These are phyloP conservation scores for Gymnosoma rotundatum DNA, from an alignment of 2,888 invertebrate species.

Conservation along the genomic window DNA sequence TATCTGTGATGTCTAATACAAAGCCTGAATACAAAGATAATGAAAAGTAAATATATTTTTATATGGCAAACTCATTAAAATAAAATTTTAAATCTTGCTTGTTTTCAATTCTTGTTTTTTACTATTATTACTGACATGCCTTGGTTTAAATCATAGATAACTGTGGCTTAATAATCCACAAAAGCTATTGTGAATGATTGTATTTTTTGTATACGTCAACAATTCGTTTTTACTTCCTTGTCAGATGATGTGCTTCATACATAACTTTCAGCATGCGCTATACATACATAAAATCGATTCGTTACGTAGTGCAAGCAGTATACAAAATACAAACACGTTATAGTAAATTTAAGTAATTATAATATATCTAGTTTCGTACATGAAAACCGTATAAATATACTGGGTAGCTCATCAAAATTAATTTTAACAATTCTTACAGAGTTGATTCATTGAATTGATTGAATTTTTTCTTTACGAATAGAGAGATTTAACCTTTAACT, in stretches of 20 bases:
- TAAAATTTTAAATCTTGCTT: no score
- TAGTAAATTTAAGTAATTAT: not conserved
- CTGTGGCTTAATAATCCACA: no score
- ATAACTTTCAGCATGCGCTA: constrained; percentile 32
- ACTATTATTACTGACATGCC: no score
- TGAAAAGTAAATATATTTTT: no score
- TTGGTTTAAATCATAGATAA: no score
- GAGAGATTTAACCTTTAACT: no score
- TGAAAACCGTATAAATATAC: not conserved
- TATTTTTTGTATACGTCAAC: constrained; percentile 48
- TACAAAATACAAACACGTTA: constrained; percentile 48
- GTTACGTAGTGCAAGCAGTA: constrained; percentile 19
- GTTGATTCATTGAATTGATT: constrained; percentile 11
- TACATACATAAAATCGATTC: constrained; percentile 48
- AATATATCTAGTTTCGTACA: not conserved
- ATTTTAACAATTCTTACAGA: not conserved
- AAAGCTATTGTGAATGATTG: constrained; percentile 41
- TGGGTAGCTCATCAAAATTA: not conserved
- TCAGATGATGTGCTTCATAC: constrained; percentile 52
- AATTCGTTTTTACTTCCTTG: constrained; percentile 23
- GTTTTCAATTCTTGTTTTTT: no score
- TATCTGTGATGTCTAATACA: no score
- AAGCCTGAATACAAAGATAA: no score
- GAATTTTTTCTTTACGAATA: no score
- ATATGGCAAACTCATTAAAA: no score